Base-by-base conservation (phyloP, 2,888 invertebrate genomes). In the Drosophila sordidula region DNA sequence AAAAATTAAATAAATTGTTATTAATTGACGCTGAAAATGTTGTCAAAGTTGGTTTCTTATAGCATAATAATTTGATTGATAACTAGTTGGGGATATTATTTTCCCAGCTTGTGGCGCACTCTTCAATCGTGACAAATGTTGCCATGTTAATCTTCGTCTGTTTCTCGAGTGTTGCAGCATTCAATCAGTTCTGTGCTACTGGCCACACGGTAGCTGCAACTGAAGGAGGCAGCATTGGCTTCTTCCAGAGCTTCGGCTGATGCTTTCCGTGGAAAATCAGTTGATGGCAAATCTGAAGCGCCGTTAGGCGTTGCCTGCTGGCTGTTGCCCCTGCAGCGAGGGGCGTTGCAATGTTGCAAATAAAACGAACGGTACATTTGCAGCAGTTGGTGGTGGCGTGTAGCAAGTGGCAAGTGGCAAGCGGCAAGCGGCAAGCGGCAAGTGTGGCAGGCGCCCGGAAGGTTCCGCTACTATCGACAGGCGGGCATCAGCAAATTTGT, bases 401-500 rank as follows among this genome's bases (percentile, higher is more conserved):
- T 1, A 12, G 62, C 49, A 59, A 69, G 38, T 68, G 56, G 68
- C 58, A 45, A 62, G 16, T 62, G 70, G 38, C 54, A 38, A 41
- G 73, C 16, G 55, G n/a, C n/a, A n/a, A n/a, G n/a, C n/a, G n/a
- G n/a, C n/a, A 18, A 18, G 74, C 16, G 52, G 58, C 52, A 49
- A 56, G 38, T 41, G 46, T 41, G 46, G 45, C 44, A 29, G 71
- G 71, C 65, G 65, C 65, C 71, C 55, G 47, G 9, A 54, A 54
- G 50, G 45, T 49, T 46, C 25, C 22, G 54, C 38, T 51, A 51
- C 74, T 86, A 84, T 84, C 83, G 75, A 75, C 83, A 59, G 73
- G 66, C 9, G 34, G 63, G 70, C 63, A 88, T 88, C 84, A 78
- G 75, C 44, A 83, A 88, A 88, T 88, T 88, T 88, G 88, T 80